Conservation (phyloP, 2,797 vertebrate genomes). For the Sternarchorhynchus goeldii region DNA sequence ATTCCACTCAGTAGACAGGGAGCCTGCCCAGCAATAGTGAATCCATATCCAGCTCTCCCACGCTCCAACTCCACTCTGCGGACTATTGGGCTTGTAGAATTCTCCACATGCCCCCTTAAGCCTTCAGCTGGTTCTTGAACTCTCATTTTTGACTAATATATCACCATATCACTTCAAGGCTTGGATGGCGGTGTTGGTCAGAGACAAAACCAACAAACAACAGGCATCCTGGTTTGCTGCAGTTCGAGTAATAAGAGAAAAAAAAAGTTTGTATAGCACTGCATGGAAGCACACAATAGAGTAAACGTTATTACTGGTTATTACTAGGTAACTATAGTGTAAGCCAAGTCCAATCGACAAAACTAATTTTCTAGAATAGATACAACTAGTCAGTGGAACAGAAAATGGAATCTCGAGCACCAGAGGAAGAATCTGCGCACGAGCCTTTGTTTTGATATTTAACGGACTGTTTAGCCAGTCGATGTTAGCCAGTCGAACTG, state of each 20-base stretch:
- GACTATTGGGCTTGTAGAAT: slow-evolving; percentile 70
- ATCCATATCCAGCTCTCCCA: slow-evolving; percentile 90
- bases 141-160: slow-evolving; percentile 59
- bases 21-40: slow-evolving; percentile 89
- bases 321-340: not conserved
- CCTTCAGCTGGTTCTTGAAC: slow-evolving; percentile 82
- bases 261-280: not conserved
- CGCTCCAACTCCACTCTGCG: slow-evolving; percentile 86
- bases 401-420: not conserved
- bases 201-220: slow-evolving; percentile 59
- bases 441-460: slow-evolving; percentile 23
- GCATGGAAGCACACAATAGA: not conserved
- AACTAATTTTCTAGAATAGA: not conserved
- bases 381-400: not conserved
- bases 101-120: slow-evolving; percentile 75
- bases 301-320: not conserved
- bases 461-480: not conserved
- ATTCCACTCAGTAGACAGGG: slow-evolving; percentile 90
- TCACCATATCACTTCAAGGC: slow-evolving; percentile 52
- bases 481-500: not conserved
- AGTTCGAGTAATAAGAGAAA: slow-evolving; percentile 2
- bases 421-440: not conserved
- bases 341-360: not conserved
- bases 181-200: slow-evolving; percentile 42
- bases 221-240: not conserved